A percentile compares a stretch with the other conserved stretches of the same genome.
These are phyloP conservation scores for Megamerina dolium DNA, from an alignment of 2,888 invertebrate species.

Conservation along the genomic window DNA sequence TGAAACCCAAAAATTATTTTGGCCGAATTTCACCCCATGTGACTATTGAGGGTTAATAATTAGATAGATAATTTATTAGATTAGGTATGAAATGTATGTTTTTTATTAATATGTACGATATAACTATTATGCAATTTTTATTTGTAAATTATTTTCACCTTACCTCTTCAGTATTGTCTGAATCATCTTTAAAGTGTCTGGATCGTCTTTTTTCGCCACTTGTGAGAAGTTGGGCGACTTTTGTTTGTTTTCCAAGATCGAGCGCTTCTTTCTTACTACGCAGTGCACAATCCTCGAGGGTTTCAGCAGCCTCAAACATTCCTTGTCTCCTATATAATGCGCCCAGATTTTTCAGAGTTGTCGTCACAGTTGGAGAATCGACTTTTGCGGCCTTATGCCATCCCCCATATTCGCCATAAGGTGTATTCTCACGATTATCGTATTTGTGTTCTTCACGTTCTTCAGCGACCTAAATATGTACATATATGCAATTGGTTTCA, in stretches of 20 bases:
- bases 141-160: too few species aligned
- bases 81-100: too few species aligned
- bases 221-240: conserved; percentile 68
- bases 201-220: conserved; percentile 53
- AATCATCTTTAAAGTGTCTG: conserved; percentile 52
- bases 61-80: too few species aligned
- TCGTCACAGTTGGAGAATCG: conserved; percentile 94
- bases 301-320: conserved; percentile 98
- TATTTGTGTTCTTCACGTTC: conserved; percentile 96
- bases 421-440: conserved; percentile 79
- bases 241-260: conserved; percentile 89
- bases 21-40: too few species aligned
- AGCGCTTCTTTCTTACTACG: conserved; percentile 93
- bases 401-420: conserved; percentile 81
- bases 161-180: conserved; percentile 44
- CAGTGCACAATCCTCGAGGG: conserved; percentile 95
- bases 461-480: conserved; percentile 85
- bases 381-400: conserved; percentile 99
- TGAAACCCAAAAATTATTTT: too few species aligned
- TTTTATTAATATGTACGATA: too few species aligned
- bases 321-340: conserved; percentile 97
- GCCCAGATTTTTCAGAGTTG: conserved; percentile 96
- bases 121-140: too few species aligned
- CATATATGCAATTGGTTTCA: background rate
- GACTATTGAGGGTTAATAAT: too few species aligned